These are phyloP conservation scores for Mycogona germanica DNA, from an alignment of 2,888 invertebrate genomes.

Conservation along the genomic window DNA sequence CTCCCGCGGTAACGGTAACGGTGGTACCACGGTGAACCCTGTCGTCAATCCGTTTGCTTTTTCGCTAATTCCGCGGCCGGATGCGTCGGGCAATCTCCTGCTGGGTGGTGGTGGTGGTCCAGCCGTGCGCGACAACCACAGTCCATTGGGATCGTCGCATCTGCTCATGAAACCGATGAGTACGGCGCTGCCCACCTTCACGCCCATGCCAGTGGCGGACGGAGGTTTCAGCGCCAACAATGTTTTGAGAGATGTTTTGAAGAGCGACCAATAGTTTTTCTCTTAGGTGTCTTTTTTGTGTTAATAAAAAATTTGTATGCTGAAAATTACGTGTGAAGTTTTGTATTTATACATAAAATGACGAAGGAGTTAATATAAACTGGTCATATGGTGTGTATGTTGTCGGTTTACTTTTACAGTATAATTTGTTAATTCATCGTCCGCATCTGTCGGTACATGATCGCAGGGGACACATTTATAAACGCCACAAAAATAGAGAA, in stretches of 20 bases:
- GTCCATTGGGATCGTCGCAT: constrained; percentile 10
- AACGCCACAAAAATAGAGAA: too few relatives aligned
- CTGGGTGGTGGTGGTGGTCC: too few relatives aligned
- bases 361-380: background rate
- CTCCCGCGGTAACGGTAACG: background rate
- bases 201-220: constrained; percentile 21
- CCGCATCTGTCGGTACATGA: too few relatives aligned
- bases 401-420: background rate
- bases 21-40: background rate
- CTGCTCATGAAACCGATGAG: constrained; percentile 20
- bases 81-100: background rate
- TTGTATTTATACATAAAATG: background rate
- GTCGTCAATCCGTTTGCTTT: constrained; percentile 13
- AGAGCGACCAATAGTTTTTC: background rate
- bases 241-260: constrained; percentile 14
- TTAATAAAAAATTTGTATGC: background rate
- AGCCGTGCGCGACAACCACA: background rate
- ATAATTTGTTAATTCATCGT: background rate
- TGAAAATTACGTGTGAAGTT: background rate
- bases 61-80: background rate
- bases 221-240: constrained; percentile 13
- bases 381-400: background rate
- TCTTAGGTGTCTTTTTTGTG: background rate
- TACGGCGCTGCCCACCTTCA: constrained; percentile 23
- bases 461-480: too few relatives aligned